These are phyloP conservation scores for Diplodus sargus DNA, from an alignment of 2,797 vertebrate species.

Conservation along the genomic window DNA sequence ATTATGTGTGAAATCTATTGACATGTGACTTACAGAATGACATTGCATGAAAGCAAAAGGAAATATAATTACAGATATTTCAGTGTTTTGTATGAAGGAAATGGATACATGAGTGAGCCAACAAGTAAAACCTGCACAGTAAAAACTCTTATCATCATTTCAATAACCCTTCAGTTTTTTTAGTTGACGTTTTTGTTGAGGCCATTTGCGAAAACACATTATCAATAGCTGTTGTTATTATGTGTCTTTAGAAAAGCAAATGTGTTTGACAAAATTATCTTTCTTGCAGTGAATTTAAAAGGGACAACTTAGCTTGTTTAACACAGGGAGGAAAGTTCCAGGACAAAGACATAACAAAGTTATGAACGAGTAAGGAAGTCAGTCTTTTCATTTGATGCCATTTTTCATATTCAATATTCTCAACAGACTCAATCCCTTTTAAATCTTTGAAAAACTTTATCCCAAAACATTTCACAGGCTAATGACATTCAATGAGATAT, in stretches of 20 bases:
- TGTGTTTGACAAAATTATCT: background rate
- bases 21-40: background rate
- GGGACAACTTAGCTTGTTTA: background rate
- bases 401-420: constrained; percentile 27
- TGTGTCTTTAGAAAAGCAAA: constrained; percentile 12
- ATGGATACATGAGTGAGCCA: background rate
- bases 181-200: background rate
- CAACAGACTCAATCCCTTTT: constrained; percentile 5
- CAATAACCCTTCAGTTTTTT: background rate
- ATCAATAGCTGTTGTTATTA: background rate
- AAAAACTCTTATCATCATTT: background rate
- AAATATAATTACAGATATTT: background rate
- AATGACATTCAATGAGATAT: background rate
- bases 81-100: background rate
- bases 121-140: background rate
- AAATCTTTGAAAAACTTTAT: constrained; percentile 26
- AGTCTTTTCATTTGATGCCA: constrained; percentile 18
- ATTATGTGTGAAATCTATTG: constrained; percentile 7
- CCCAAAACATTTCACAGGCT: background rate
- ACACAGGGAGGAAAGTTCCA: background rate
- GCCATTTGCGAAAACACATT: background rate
- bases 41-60: constrained; percentile 14
- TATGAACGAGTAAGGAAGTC: constrained; percentile 8
- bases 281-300: constrained; percentile 3
- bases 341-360: background rate